Base-by-base conservation (phyloP, 2,888 invertebrate genomes). In the Neocrepidodera transversa region DNA sequence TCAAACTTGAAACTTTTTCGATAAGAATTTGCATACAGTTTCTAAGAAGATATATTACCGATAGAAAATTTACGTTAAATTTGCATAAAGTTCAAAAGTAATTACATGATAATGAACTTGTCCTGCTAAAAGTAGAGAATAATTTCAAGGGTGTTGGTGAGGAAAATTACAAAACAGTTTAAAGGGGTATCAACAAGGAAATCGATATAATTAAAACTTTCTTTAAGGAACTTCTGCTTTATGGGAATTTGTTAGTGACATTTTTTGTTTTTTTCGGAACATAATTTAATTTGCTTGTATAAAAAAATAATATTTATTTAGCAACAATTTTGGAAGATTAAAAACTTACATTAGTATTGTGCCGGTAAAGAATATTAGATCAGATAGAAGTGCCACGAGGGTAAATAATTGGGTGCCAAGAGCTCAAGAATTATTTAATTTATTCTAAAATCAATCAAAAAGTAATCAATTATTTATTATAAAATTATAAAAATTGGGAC, bases 71-170 rank as follows among this genome's bases (percentile, higher is more conserved):
- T 17, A 8, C 16, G 7, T 35, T 8, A 50, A 63, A 64, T 59
- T 64, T 58, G 17, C 50, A 32, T 55, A 28, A 42, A 63, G 52
- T 54, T 54, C 53, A 57, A 61, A 65, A 61, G 58, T 58, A 63
- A 65, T 65, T 61, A 65, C 65, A 59, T 59, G 63, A 52, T 65
- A 65, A 65, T 63, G 61, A 63, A 58, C 61, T 55, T 63, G 63
- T 62, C 58, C 40, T 18, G 32, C 51, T 50, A 47, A 32, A 35
- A 26, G 18, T 40, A 45, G 23, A 55, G 56, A 45, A 26, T 45
- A 45, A 45, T 45, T 45, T 28, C 14, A 26, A 45, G 28, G 16
- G 45, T 17, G 38, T 38, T 38, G 17, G 7, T 38, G 14, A 16
- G 26, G 26, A 45, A 45, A 26, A 45, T 45, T 55, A 45, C 55